Evolutionary conservation across 2,888 invertebrate genomes (phyloP).

Genomic region (Drosophila niveifrons): DNA sequence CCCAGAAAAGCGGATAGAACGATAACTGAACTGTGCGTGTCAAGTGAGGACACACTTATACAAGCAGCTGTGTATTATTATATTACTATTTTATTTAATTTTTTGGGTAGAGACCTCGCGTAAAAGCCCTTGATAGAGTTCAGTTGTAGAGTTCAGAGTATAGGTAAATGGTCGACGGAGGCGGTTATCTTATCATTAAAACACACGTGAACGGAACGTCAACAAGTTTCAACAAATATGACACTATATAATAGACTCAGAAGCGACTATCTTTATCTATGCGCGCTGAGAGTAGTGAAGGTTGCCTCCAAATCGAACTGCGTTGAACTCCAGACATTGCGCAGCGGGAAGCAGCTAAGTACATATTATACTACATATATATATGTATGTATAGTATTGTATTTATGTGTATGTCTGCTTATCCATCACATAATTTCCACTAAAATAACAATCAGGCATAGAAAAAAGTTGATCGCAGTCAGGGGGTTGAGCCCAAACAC

Average conservation of each 20-base stretch:
- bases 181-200: constrained; percentile 71
- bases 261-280: constrained; percentile 45
- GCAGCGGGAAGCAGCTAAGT: constrained; percentile 32
- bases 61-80: not conserved
- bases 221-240: constrained; percentile 48
- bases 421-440: constrained; percentile 29
- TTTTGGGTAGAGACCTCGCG: constrained; percentile 27
- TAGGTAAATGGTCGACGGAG: constrained; percentile 27
- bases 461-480: constrained; percentile 14
- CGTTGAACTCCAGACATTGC: constrained; percentile 37
- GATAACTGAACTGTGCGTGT: constrained; percentile 24
- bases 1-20: constrained; percentile 20
- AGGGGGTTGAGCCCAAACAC: constrained; percentile 20
- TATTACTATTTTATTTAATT: not conserved
- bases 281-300: constrained; percentile 36
- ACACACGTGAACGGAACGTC: constrained; percentile 69
- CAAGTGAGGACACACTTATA: constrained; percentile 16
- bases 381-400: not conserved
- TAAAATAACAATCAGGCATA: constrained; percentile 27
- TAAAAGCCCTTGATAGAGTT: constrained; percentile 71
- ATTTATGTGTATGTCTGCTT: constrained; percentile 5
- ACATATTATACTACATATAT: not conserved
- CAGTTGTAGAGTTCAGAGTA: constrained; percentile 30
- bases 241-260: constrained; percentile 27
- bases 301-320: constrained; percentile 38